These are phyloP conservation scores for Phrynosoma blainvillii DNA, from an alignment of 2,113 vertebrate genomes.

Conservation along the genomic window DNA sequence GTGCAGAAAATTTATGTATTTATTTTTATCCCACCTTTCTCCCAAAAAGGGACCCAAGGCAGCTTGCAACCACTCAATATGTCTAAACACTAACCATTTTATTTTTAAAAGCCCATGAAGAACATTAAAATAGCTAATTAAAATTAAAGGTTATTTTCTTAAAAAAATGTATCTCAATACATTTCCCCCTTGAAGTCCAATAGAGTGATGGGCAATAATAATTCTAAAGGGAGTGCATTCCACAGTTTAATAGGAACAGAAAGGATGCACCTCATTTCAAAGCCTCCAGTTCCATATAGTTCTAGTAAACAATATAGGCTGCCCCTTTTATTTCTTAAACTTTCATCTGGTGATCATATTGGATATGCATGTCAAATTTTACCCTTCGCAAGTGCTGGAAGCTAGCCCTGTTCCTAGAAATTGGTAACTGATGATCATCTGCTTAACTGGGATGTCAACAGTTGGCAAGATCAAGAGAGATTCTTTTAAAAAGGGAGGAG, in stretches of 20 bases:
- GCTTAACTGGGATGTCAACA: not conserved
- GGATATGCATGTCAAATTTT: not conserved
- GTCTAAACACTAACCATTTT: no score
- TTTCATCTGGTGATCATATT: constrained; percentile 18
- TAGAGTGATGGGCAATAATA: no score
- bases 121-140: no score
- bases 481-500: rapidly evolving
- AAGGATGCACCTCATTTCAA: not conserved
- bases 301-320: not conserved
- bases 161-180: no score
- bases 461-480: constrained; percentile 11
- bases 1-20: no score
- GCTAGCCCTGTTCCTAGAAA: not conserved
- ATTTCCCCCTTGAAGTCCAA: no score
- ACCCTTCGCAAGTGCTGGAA: not conserved
- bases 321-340: not conserved
- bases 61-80: no score
- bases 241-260: not conserved
- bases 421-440: constrained; percentile 1
- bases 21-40: no score
- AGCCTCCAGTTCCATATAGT: not conserved
- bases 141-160: no score
- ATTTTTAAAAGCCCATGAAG: no score
- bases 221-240: no score
- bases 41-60: no score